These are phyloP conservation scores for Drosophila pallidifrons DNA, from an alignment of 1,140 invertebrate genomes.

Conservation along the genomic window DNA sequence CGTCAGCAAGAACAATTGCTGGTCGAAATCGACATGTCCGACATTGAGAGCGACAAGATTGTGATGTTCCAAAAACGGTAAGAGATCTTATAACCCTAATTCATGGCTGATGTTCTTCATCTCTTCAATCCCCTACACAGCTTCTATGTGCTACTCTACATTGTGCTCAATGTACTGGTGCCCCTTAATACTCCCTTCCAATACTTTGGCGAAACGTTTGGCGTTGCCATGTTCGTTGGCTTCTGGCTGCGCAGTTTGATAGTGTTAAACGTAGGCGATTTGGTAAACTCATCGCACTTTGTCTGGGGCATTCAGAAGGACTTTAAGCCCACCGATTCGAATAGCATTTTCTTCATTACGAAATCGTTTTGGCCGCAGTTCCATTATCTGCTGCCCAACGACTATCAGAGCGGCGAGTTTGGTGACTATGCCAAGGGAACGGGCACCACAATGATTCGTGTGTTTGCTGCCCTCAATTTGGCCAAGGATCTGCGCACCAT, in stretches of 20 bases:
- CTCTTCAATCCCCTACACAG: slow-evolving; percentile 83
- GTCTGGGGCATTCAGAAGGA: slow-evolving; percentile 90
- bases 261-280: slow-evolving; percentile 87
- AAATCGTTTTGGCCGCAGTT: slow-evolving; percentile 92
- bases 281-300: slow-evolving; percentile 89
- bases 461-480: slow-evolving; percentile 88
- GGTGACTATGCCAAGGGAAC: slow-evolving; percentile 89
- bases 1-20: slow-evolving; percentile 89
- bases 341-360: slow-evolving; percentile 89
- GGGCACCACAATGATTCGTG: slow-evolving; percentile 88
- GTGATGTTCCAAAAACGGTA: slow-evolving; percentile 94
- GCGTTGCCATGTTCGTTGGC: slow-evolving; percentile 87
- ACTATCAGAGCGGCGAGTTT: slow-evolving; percentile 92
- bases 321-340: slow-evolving; percentile 90
- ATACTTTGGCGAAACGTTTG: slow-evolving; percentile 90
- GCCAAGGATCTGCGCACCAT: slow-evolving; percentile 88
- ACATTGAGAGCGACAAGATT: slow-evolving; percentile 93
- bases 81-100: neutral
- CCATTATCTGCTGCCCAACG: slow-evolving; percentile 91
- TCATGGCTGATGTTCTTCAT: neutral
- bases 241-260: slow-evolving; percentile 89
- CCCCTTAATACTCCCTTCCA: slow-evolving; percentile 90
- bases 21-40: slow-evolving; percentile 92
- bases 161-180: slow-evolving; percentile 88
- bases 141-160: slow-evolving; percentile 90